phyloP scores from a whole-genome alignment of 2,888 invertebrate species.

The Caenorhabditis uteleia region DNA sequence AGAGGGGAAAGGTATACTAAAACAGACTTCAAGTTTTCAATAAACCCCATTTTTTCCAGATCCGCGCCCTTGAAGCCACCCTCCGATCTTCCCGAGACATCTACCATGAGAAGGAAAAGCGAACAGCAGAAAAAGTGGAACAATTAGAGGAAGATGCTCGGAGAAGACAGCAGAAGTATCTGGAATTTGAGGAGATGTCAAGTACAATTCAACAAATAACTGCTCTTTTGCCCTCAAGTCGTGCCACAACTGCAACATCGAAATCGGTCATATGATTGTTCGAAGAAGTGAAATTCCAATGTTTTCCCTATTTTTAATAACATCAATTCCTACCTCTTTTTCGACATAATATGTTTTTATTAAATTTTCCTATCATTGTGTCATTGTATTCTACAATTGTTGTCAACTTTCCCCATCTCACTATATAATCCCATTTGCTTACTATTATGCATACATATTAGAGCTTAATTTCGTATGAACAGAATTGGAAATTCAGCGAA shows the following conservation, averaged over 20 bases:
- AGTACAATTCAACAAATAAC: conserved; percentile 35
- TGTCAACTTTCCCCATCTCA: too few species aligned
- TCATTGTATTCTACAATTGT: too few species aligned
- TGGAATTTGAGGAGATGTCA: conserved; percentile 33
- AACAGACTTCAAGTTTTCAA: background rate
- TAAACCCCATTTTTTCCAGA: conserved; percentile 5
- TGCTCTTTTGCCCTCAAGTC: conserved; percentile 18
- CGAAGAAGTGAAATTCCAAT: background rate
- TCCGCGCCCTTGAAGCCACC: conserved; percentile 24
- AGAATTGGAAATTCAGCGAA: too few species aligned
- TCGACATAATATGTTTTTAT: too few species aligned
- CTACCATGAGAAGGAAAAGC: conserved; percentile 22
- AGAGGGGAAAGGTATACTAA: conserved; percentile 42
- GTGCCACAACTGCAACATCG: too few species aligned
- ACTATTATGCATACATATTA: too few species aligned
- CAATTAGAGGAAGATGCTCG: conserved; percentile 22
- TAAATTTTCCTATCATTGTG: too few species aligned
- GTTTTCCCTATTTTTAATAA: background rate
- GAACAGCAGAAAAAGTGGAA: conserved; percentile 1
- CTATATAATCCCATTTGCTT: too few species aligned
- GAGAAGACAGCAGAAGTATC: conserved; percentile 32
- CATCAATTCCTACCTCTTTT: too few species aligned
- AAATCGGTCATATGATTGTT: conserved; percentile 17
- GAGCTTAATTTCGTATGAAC: too few species aligned
- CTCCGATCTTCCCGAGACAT: conserved; percentile 19